phyloP scores from a whole-genome alignment of 53 echinoderm and acorn worm genomes.

The Echinarachnius parma region DNA sequence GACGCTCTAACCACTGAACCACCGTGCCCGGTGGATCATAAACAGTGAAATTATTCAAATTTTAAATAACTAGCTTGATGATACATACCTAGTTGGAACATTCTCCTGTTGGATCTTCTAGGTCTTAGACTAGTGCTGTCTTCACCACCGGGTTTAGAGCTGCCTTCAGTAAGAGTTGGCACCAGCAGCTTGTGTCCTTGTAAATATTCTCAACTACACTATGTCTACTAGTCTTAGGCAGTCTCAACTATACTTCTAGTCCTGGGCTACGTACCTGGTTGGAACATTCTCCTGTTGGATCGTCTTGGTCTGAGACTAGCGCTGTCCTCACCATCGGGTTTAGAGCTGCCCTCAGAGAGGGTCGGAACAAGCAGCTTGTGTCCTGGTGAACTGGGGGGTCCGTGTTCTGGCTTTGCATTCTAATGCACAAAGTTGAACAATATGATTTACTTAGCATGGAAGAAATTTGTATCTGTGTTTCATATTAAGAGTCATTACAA shows the following conservation, averaged over 20 bases:
- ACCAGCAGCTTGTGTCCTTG: conserved; percentile 62
- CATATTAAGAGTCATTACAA: no score
- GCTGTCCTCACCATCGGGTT: conserved; percentile 55
- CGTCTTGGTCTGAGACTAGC: conserved; percentile 60
- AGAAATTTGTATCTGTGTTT: no score
- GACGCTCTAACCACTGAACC: no score
- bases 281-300: conserved; percentile 55
- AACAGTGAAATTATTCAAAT: no score
- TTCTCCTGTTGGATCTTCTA: background rate
- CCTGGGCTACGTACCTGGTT: conserved; percentile 56
- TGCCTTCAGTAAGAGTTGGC: conserved; percentile 13
- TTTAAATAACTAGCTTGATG: no score
- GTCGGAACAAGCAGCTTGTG: conserved; percentile 63
- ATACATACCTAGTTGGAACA: no score
- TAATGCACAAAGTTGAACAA: no score
- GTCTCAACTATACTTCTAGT: no score
- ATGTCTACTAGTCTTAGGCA: no score
- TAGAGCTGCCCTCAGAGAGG: conserved; percentile 46
- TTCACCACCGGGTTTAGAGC: background rate
- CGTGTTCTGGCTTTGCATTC: conserved; percentile 30
- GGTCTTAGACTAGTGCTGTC: background rate
- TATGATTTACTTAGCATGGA: no score
- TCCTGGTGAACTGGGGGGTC: conserved; percentile 48
- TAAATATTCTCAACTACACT: no score
- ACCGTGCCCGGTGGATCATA: no score